Evolutionary conservation across 2,888 invertebrate species (phyloP), one percentile per base, ranked within the genome.

Genomic region (Pseudococcus jackbeardsleyi): DNA sequence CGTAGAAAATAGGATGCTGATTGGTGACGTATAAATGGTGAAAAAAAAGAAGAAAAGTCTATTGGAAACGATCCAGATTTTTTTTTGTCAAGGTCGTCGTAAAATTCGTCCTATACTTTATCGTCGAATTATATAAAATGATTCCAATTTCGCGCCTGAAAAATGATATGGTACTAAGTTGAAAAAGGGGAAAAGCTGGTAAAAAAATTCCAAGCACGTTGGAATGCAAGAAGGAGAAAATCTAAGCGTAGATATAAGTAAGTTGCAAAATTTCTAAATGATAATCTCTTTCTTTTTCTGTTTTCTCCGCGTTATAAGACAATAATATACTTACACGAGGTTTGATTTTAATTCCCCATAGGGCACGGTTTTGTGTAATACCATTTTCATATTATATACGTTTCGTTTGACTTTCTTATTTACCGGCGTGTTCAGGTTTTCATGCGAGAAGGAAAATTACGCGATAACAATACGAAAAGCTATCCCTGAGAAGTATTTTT

Each of bases 391-490:
- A 68, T 68, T 68, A 68, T 12, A 68, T 15, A 68, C 26, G 68
- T 68, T 68, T 68, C 68, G 68, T 68, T 68, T 68, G 68, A 26
- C 68, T 68, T 68, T 68, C 68, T 68, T 68, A 22, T 68, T 68
- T 68, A 68, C 68, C 68, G 9, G 22, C 68, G 68, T 68, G 26
- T 68, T 68, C 26, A 11, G 26, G 26, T 68, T 68, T 26, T 2
- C 68, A 26, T 68, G 8, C 68, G 19, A 8, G 15, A 5, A 2
- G 4, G 48, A 4, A 50, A 50, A 50, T 50, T 50, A 50, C 48
- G 6, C 64, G 8, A n/a, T 15, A 68, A 15, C 22, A 11, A 68
- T 12, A 68, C 26, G 26, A 68, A 64, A 26, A 68, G 26, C 19
- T 26, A 68, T 68, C 22, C 68, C 0, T 54, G 54, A 54, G 26